These are phyloP conservation scores for Eretmocerus hayati DNA, from an alignment of 2,888 invertebrate genomes.

Conservation along the genomic window DNA sequence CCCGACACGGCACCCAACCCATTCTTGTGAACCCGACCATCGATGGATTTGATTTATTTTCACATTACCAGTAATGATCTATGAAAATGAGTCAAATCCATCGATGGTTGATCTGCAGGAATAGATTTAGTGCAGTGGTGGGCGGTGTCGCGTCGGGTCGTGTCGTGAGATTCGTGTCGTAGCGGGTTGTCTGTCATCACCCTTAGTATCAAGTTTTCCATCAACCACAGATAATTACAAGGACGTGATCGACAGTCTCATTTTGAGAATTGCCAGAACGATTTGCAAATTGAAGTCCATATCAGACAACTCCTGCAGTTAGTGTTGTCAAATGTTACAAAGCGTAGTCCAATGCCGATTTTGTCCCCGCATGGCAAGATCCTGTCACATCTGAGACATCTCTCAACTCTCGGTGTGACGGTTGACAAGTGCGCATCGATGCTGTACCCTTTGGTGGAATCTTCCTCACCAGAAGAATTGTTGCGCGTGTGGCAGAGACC, in stretches of 20 bases:
- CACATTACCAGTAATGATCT: no score
- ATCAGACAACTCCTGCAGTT: conserved; percentile 21
- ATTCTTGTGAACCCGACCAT: no score
- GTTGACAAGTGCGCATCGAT: conserved; percentile 26
- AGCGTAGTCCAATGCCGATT: conserved; percentile 15
- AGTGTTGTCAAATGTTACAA: conserved; percentile 25
- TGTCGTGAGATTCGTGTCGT: no score
- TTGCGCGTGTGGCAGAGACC: neutral
- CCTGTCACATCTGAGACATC: conserved; percentile 29
- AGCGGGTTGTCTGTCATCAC: no score
- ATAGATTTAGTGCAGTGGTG: no score
- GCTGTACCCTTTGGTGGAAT: conserved; percentile 19
- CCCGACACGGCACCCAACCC: no score
- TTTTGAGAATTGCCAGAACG: conserved; percentile 14
- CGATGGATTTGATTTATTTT: no score
- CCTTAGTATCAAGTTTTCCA: conserved; percentile 5
- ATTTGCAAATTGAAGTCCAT: neutral
- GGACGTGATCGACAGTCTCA: conserved; percentile 15
- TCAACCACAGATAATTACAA: neutral
- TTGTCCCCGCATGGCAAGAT: conserved; percentile 27
- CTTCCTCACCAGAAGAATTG: neutral
- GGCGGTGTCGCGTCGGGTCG: no score
- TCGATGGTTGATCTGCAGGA: no score
- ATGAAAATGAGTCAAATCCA: no score
- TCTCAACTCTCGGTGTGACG: conserved; percentile 24